phyloP scores from a whole-genome alignment of 2,888 invertebrate genomes.

The Phorcus lineatus region DNA sequence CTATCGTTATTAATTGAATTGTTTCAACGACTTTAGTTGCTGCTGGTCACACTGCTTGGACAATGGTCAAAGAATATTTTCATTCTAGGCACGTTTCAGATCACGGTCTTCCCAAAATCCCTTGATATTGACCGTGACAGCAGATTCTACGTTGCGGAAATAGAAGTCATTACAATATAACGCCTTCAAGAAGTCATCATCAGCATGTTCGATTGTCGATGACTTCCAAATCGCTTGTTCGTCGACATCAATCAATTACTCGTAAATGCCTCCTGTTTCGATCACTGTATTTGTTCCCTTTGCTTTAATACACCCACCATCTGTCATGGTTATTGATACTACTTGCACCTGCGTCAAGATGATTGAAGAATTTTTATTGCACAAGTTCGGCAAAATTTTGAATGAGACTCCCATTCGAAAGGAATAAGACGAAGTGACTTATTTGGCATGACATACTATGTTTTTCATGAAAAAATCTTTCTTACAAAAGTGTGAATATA shows the following conservation, averaged over 20 bases:
- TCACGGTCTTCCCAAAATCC: not conserved
- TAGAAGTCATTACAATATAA: not conserved
- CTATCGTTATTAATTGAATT: too few species aligned
- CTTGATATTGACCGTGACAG: not conserved
- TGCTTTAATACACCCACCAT: not conserved
- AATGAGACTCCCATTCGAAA: too few species aligned
- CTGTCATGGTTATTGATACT: not conserved
- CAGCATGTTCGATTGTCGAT: not conserved
- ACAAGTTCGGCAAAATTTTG: too few species aligned
- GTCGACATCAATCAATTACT: not conserved
- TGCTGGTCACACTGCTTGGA: too few species aligned
- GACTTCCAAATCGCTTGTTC: not conserved
- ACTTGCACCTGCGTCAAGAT: not conserved
- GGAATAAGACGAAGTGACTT: too few species aligned
- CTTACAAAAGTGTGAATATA: too few species aligned
- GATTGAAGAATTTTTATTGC: not conserved
- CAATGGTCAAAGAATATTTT: too few species aligned
- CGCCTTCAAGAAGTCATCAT: not conserved
- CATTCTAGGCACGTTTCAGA: not conserved
- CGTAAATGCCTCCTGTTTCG: not conserved
- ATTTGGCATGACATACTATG: too few species aligned
- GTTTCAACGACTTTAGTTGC: too few species aligned
- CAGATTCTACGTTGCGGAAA: not conserved
- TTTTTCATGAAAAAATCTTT: too few species aligned
- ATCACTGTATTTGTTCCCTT: not conserved